A percentile compares a stretch with the other conserved stretches of the same genome.
Evolutionary conservation across 2,888 invertebrate species (phyloP).

Genomic region (Stenodera caucasica): DNA sequence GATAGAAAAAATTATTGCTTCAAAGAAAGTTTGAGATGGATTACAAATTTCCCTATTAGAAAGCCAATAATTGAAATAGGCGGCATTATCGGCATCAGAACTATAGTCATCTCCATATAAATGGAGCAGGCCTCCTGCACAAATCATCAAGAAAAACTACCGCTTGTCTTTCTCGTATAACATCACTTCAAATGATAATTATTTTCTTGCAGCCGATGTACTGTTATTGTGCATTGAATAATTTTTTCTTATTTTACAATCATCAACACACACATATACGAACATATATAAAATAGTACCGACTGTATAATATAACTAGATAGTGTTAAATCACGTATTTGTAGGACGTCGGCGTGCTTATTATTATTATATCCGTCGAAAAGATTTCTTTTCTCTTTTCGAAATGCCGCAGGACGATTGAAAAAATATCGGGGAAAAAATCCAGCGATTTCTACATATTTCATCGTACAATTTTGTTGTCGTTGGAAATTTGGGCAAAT

Average conservation of each 20-base stretch:
- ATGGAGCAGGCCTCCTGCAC: constrained; percentile 16
- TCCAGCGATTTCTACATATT: too few species aligned
- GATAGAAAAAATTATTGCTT: background rate
- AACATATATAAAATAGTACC: background rate
- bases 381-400: background rate
- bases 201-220: constrained; percentile 9
- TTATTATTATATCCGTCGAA: background rate
- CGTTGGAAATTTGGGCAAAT: too few species aligned
- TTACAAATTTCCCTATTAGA: constrained; percentile 38
- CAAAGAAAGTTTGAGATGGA: constrained; percentile 20
- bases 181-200: constrained; percentile 3
- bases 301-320: constrained; percentile 4
- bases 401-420: background rate
- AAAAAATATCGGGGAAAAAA: too few species aligned
- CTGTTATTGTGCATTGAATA: constrained; percentile 12
- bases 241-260: background rate
- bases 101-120: constrained; percentile 19
- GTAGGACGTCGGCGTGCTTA: constrained; percentile 2
- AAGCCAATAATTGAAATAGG: constrained; percentile 31
- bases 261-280: constrained; percentile 1
- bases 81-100: constrained; percentile 25
- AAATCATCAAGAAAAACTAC: background rate
- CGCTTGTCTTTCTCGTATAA: background rate
- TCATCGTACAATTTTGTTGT: too few species aligned
- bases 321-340: constrained; percentile 6